Percentiles rank a stretch among this genome's conserved stretches.
Evolutionary conservation across 2,888 invertebrate genomes (phyloP).

Genomic region (Argyresthia goedartella): DNA sequence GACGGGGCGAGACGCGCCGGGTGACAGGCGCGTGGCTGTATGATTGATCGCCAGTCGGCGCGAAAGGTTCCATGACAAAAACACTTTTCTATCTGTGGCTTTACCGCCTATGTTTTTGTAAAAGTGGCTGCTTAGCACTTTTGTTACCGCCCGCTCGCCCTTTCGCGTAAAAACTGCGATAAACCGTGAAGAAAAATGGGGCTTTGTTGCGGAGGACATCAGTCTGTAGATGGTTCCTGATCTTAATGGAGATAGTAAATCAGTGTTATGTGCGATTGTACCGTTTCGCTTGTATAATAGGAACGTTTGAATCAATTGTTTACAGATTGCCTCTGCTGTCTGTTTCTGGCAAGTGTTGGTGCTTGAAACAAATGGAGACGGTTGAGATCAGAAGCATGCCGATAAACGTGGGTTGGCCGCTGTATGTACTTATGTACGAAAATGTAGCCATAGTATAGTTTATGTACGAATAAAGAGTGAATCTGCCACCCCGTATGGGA

Average conservation of each 20-base stretch:
- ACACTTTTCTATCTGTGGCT: slow-evolving; percentile 9
- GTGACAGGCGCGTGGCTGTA: not conserved
- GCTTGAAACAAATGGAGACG: no score
- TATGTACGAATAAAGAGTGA: no score
- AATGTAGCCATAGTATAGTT: no score
- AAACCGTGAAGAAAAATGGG: slow-evolving; percentile 7
- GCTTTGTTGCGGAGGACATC: slow-evolving; percentile 5
- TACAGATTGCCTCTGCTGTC: no score
- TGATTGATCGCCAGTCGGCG: slow-evolving; percentile 8
- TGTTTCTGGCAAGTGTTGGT: no score
- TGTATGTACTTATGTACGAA: no score
- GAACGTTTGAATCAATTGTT: no score
- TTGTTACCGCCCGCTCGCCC: slow-evolving; percentile 17
- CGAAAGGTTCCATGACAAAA: slow-evolving; percentile 8
- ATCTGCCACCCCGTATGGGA: no score
- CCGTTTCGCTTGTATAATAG: not conserved
- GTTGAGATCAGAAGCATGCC: no score
- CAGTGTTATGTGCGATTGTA: not conserved
- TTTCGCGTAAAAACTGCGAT: slow-evolving; percentile 1
- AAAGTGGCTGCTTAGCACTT: slow-evolving; percentile 18
- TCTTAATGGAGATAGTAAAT: slow-evolving; percentile 7
- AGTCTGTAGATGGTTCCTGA: not conserved
- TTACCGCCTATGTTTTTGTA: slow-evolving; percentile 24
- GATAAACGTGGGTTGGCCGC: no score
- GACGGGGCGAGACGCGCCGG: not conserved